These are phyloP conservation scores for Diplogasteroides magnus DNA, from an alignment of 1,140 invertebrate species.

Conservation along the genomic window DNA sequence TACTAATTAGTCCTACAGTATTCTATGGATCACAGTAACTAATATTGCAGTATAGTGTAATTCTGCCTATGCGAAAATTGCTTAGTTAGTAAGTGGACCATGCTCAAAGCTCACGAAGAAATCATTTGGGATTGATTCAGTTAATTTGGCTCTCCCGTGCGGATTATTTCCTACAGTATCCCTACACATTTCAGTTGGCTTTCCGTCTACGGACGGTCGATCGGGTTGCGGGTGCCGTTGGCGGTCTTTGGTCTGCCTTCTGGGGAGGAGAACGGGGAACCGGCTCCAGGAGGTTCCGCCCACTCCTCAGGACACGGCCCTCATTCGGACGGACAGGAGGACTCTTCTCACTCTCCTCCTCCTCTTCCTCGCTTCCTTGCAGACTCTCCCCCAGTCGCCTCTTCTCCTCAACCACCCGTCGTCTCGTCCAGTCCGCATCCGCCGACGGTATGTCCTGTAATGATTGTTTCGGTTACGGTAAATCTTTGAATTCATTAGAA, in stretches of 20 bases:
- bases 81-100: background rate
- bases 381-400: background rate
- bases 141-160: too few species aligned
- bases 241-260: too few species aligned
- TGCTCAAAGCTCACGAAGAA: background rate
- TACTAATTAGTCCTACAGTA: too few species aligned
- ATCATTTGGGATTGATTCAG: background rate
- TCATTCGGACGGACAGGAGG: too few species aligned
- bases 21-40: too few species aligned
- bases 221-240: constrained; percentile 13
- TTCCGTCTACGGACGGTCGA: constrained; percentile 17
- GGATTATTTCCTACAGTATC: background rate
- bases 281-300: too few species aligned
- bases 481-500: too few species aligned
- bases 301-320: too few species aligned
- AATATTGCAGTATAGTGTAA: too few species aligned
- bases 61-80: background rate
- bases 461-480: too few species aligned
- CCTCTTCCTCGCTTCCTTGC: background rate
- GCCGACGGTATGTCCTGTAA: background rate
- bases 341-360: too few species aligned
- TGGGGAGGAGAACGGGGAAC: too few species aligned
- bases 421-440: background rate
- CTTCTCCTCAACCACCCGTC: background rate
- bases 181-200: constrained; percentile 14